Evolutionary conservation across 1,140 invertebrate species (phyloP).

Genomic region (Brachionus rotundiformis): DNA sequence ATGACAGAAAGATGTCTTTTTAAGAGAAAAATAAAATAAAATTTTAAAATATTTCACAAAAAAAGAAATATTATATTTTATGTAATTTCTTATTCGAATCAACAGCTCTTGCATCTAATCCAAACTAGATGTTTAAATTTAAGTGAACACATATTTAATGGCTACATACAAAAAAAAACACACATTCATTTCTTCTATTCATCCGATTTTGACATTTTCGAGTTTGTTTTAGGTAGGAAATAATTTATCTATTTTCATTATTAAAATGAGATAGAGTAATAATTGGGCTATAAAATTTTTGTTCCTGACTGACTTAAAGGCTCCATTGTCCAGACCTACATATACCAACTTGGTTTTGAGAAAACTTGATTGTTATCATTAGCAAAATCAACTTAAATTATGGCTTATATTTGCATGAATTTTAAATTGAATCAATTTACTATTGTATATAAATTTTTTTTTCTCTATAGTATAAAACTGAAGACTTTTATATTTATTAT

Average conservation of each 20-base stretch:
- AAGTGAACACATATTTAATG: slow-evolving; percentile 9
- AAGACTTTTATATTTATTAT: background rate
- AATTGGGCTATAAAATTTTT: background rate
- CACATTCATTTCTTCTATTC: background rate
- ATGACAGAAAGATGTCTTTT: background rate
- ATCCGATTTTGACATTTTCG: background rate
- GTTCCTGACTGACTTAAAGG: background rate
- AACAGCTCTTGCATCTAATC: background rate
- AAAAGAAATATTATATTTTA: background rate
- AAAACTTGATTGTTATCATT: background rate
- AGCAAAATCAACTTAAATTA: slow-evolving; percentile 28
- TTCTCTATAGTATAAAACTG: background rate
- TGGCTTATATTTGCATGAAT: slow-evolving; percentile 38
- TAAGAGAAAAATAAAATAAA: background rate
- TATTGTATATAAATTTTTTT: slow-evolving; percentile 19
- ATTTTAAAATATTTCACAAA: background rate
- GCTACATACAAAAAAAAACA: background rate
- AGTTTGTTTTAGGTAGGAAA: background rate
- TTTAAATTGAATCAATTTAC: background rate
- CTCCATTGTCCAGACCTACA: background rate
- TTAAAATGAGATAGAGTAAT: too few species aligned
- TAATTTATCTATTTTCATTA: too few species aligned
- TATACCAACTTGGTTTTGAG: background rate
- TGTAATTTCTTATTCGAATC: background rate
- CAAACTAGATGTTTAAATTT: background rate